Evolutionary conservation across 2,797 vertebrate genomes (phyloP).

Genomic region (Salmo trutta): DNA sequence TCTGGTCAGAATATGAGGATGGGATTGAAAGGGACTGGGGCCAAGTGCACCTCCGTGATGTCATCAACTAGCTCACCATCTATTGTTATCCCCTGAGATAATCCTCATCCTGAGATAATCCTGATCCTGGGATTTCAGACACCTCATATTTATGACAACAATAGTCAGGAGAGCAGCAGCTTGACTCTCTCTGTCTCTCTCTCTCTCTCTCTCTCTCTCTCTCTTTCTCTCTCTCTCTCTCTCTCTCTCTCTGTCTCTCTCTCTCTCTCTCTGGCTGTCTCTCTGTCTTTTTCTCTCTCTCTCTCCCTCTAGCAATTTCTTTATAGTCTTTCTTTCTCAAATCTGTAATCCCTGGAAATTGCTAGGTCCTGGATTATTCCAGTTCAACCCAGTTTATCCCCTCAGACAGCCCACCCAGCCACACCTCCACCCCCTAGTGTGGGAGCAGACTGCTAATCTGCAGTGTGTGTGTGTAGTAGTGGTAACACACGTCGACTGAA

Average conservation of each 20-base stretch:
- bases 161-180: constrained; percentile 47
- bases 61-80: constrained; percentile 53
- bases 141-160: constrained; percentile 52
- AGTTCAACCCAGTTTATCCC: constrained; percentile 63
- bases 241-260: too few relatives aligned
- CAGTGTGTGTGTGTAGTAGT: constrained; percentile 35
- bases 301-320: constrained; percentile 6
- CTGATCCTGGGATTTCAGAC: constrained; percentile 65
- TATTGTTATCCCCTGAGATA: constrained; percentile 61
- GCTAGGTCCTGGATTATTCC: constrained; percentile 68
- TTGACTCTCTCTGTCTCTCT: too few relatives aligned
- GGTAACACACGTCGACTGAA: constrained; percentile 61
- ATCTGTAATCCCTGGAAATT: background rate
- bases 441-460: constrained; percentile 60
- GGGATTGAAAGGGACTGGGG: constrained; percentile 9
- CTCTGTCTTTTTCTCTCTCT: background rate
- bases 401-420: constrained; percentile 18
- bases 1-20: too few relatives aligned
- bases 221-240: too few relatives aligned
- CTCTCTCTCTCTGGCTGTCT: background rate
- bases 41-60: constrained; percentile 42
- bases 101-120: constrained; percentile 62
- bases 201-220: too few relatives aligned
- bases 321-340: background rate
- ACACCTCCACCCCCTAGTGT: constrained; percentile 34